Base-by-base conservation (phyloP, 1,140 invertebrate species). In the Spodoptera frugiperda region DNA sequence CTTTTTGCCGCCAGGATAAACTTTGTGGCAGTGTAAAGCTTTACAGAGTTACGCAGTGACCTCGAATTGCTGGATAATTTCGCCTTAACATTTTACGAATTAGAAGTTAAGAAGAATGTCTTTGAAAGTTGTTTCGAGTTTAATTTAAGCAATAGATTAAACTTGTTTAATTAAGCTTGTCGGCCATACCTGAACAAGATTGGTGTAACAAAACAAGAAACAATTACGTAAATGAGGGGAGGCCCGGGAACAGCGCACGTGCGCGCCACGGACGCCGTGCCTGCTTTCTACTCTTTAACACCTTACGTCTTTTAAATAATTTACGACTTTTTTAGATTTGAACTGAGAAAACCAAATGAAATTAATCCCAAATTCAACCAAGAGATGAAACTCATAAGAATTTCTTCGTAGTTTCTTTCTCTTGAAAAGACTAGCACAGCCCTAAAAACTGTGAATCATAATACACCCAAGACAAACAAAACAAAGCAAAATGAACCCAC, bases 91-190 rank as follows among this genome's bases (percentile, higher is more conserved):
- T 30, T 61, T 33, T 10, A 15, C 57, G 33, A 39, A 61, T 61
- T 39, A 3, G 25, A 61, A 39, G 57, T 44, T 61, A 61, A 61
- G n/a, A 33, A 59, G 55, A n/a, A 44, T 63, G n/a, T 30, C 15
- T 14, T 14, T 63, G 17, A 63, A 63, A 63, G 33, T 63, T 39
- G 33, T 63, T 17, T 33, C 3, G 11, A 11, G 15, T 44, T 63
- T 63, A n/a, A 63, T 44, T 44, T 63, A 63, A 63, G 33, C 33
- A 63, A 63, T 63, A 44, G 33, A 63, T 44, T 63, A 44, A 63
- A 61, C 30, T 61, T 61, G 57, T 61, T 44, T 63, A 63, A 63
- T 44, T 63, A 61, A 61, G 30, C 30, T 63, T 12, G 59, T 63
- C 59, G 59, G 25, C 15, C 21, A 57, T 11, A 44, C 33, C 33